Base-by-base conservation (phyloP, 2,113 vertebrate genomes). In the Genyomyrus donnyi region DNA sequence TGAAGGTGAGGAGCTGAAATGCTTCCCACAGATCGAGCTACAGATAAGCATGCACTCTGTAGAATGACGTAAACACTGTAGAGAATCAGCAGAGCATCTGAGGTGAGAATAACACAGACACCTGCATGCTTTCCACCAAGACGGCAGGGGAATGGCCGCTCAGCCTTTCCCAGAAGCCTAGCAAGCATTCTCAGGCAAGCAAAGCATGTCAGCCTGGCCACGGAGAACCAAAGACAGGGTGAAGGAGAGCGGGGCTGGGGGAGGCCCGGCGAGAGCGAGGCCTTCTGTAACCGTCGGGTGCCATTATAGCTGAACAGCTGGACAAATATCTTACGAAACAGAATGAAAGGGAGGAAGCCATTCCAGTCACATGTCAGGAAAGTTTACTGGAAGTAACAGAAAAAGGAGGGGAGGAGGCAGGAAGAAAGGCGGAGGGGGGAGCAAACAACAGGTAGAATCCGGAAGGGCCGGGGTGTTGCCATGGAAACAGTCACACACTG, bases 401-500 rank as follows among this genome's bases (percentile, higher is more conserved):
- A 24, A 48, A 19, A 46, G 39, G 42, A 39, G 35, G 35, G 19
- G 35, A 6, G 80, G 7, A 17, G 77, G 39, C 35, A 39, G 35
- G 7, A 24, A 6, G 17, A 83, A 45, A 39, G 15, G 77, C 19
- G 77, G 42, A 19, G 31, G 6, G 39, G 19, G 19, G 42, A 9
- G 80, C 15, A n/a, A 24, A 84, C 77, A 48, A 48, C 39, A 85
- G 45, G 39, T 45, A 85, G 83, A 85, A 48, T 24, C 35, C 9
- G 24, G 83, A 85, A 85, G 24, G 21, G 83, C 83, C 3, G 42
- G 42, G 45, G 19, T 10, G 83, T 85, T 85, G 83, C 83, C 83
- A 46, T 45, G 83, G 83, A 48, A 85, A 85, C 83, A 85, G 83
- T 19, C 74, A 80, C 74, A 80, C 74, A 48, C 83, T n/a, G 45